Conservation (phyloP, 2,797 vertebrate species). For the Neosalanx taihuensis region DNA sequence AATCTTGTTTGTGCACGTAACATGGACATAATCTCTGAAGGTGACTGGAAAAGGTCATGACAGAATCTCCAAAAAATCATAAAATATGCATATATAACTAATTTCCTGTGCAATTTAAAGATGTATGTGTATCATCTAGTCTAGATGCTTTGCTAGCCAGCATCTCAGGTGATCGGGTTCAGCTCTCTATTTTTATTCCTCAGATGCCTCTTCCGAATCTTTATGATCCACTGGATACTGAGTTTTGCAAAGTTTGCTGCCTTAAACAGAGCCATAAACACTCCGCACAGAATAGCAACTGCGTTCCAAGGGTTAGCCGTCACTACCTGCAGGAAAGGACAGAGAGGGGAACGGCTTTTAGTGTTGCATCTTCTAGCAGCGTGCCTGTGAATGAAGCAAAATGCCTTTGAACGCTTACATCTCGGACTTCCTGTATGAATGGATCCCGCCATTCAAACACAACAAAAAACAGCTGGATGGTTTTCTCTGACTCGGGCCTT, state of each 20-base stretch:
- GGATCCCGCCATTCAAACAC: slow-evolving; percentile 97
- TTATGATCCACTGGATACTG: slow-evolving; percentile 92
- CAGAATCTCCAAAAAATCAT: slow-evolving; percentile 2
- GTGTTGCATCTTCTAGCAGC: background rate
- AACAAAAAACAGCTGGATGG: slow-evolving; percentile 88
- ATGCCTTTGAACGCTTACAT: slow-evolving; percentile 72
- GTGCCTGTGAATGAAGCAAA: slow-evolving; percentile 1
- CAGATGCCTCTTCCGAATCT: slow-evolving; percentile 85
- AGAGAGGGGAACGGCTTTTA: background rate
- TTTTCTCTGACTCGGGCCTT: slow-evolving; percentile 64
- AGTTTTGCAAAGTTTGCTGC: slow-evolving; percentile 94
- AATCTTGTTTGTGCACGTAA: too few relatives aligned
- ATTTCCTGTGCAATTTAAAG: background rate
- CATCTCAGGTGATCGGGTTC: slow-evolving; percentile 79
- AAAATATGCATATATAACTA: background rate
- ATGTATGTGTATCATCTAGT: background rate
- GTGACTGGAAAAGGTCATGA: background rate
- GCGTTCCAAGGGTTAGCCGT: slow-evolving; percentile 95
- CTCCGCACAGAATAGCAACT: slow-evolving; percentile 91
- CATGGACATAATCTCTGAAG: too few relatives aligned
- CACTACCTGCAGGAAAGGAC: slow-evolving; percentile 79
- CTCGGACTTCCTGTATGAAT: slow-evolving; percentile 89
- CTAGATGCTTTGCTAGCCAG: background rate
- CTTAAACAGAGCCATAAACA: slow-evolving; percentile 96
- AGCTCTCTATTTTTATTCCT: slow-evolving; percentile 78